Percentiles rank a stretch among this genome's conserved stretches.
These are phyloP conservation scores for Chromobotia macracanthus DNA, from an alignment of 2,797 vertebrate species.

Conservation along the genomic window DNA sequence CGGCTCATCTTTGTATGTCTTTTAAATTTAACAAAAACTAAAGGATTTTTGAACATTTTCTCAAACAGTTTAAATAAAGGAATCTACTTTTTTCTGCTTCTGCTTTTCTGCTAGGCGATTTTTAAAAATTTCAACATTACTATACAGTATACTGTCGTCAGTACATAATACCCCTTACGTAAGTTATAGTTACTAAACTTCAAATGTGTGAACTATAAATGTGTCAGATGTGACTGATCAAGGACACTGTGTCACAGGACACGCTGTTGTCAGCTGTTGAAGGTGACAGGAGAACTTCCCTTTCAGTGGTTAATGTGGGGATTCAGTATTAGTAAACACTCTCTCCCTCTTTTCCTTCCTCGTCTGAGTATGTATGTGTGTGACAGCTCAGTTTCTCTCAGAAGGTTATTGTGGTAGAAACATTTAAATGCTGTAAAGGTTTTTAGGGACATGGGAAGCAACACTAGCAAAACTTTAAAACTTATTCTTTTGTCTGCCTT, in stretches of 20 bases:
- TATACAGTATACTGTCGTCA: neutral
- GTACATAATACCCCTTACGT: neutral
- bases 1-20: too few relatives aligned
- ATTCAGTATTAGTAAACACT: neutral
- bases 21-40: too few relatives aligned
- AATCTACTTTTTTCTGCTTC: too few relatives aligned
- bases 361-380: neutral
- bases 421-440: neutral
- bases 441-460: neutral
- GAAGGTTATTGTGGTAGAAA: slow-evolving; percentile 4
- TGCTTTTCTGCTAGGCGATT: neutral
- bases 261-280: slow-evolving; percentile 9
- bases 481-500: too few relatives aligned
- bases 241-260: slow-evolving; percentile 1
- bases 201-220: neutral
- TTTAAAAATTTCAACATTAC: neutral
- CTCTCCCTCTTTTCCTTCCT: neutral
- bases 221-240: too few relatives aligned
- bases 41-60: too few relatives aligned
- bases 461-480: neutral
- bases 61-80: too few relatives aligned
- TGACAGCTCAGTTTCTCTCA: slow-evolving; percentile 33
- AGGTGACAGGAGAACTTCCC: slow-evolving; percentile 7
- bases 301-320: slow-evolving; percentile 23
- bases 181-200: too few relatives aligned